Percentiles rank a stretch among this genome's conserved stretches.
These are phyloP conservation scores for Ciconia stormi DNA, from an alignment of 2,113 vertebrate species.

Conservation along the genomic window DNA sequence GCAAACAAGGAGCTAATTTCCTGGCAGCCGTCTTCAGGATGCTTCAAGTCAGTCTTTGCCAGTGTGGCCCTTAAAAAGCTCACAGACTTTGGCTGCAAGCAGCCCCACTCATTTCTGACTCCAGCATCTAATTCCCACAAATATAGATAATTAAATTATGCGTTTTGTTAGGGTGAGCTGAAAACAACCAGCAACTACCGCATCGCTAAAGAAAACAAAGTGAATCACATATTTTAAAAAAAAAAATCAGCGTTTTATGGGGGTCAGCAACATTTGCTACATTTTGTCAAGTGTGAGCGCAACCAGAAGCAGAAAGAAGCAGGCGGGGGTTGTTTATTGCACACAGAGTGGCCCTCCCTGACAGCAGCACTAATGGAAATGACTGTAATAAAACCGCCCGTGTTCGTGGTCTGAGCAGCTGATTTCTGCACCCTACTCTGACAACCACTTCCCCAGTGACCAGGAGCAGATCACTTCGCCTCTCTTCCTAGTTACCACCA, in stretches of 20 bases:
- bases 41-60: background rate
- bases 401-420: background rate
- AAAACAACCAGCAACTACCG: background rate
- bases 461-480: background rate
- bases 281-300: background rate
- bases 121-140: background rate
- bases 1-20: constrained; percentile 29
- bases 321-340: background rate
- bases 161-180: background rate
- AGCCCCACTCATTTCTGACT: background rate
- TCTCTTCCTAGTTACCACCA: background rate
- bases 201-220: background rate
- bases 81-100: background rate
- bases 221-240: rapidly evolving
- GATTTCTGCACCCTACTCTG: background rate
- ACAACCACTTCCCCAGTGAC: background rate
- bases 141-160: background rate
- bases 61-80: background rate
- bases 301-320: background rate
- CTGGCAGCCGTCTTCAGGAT: background rate
- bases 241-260: background rate
- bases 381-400: background rate
- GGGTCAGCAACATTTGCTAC: background rate
- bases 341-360: background rate
- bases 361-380: background rate